A percentile compares a stretch with the other conserved stretches of the same genome.
These are phyloP conservation scores for Channallabes apus DNA, from an alignment of 2,797 vertebrate genomes.

Conservation along the genomic window DNA sequence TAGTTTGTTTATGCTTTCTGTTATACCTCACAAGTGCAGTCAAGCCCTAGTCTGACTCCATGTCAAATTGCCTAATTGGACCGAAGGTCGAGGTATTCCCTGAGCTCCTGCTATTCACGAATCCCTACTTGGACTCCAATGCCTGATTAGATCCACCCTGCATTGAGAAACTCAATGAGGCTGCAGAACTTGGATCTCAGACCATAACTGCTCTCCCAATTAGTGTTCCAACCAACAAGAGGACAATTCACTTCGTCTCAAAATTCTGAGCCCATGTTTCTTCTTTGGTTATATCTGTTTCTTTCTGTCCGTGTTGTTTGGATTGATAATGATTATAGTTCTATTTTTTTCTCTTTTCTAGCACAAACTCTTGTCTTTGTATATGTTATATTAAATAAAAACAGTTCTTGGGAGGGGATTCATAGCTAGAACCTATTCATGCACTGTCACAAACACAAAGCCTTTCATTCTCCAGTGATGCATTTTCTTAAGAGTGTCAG, in stretches of 20 bases:
- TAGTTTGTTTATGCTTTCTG: not conserved
- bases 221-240: not conserved
- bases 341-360: not conserved
- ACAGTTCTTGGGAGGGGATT: not conserved
- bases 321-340: not conserved
- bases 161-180: not conserved
- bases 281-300: not conserved
- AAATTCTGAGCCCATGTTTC: not conserved
- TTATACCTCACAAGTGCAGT: not conserved
- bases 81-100: not conserved
- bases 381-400: not conserved
- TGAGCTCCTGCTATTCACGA: not conserved
- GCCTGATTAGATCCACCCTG: not conserved
- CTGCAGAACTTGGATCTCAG: not conserved
- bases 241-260: not conserved
- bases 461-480: not conserved
- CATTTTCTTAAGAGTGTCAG: not conserved
- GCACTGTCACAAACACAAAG: not conserved
- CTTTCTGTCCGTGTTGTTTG: not conserved
- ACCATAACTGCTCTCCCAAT: not conserved
- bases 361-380: not conserved
- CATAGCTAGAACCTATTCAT: not conserved
- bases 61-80: not conserved
- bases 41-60: not conserved
- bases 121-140: not conserved